Evolutionary conservation across 2,113 vertebrate species (phyloP).

Genomic region (Galeopterus variegatus): DNA sequence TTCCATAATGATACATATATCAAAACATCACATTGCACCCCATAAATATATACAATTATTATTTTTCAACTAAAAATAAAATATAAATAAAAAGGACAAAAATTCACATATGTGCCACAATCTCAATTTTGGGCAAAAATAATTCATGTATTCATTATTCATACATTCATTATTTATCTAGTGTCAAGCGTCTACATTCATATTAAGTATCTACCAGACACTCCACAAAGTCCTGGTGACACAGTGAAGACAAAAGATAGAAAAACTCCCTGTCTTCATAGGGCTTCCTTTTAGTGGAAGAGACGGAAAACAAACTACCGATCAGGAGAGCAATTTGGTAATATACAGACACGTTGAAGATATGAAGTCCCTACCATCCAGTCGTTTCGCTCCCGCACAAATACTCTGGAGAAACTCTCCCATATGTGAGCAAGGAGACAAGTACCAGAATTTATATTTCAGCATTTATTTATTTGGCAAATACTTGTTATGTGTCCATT

Average conservation of each 20-base stretch:
- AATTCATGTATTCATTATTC: background rate
- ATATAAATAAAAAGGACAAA: background rate
- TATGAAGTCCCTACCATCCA: background rate
- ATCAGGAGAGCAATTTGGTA: accelerated
- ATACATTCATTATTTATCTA: background rate
- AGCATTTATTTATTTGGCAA: background rate
- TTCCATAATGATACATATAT: background rate
- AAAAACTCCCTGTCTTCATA: background rate
- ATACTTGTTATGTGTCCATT: background rate
- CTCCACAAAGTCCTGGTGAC: background rate
- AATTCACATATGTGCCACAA: background rate
- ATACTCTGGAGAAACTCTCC: background rate
- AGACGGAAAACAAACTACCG: background rate
- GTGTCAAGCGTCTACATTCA: too few species aligned
- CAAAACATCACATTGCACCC: background rate
- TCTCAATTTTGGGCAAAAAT: background rate
- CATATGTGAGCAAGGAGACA: background rate
- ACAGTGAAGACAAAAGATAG: background rate
- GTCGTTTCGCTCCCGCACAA: background rate
- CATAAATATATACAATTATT: background rate
- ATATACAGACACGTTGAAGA: accelerated
- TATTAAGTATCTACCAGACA: background rate
- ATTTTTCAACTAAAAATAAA: background rate
- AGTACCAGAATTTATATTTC: background rate
- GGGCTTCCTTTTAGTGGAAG: background rate